Conservation (phyloP, 2,113 vertebrate genomes). For the Macrotis lagotis region DNA sequence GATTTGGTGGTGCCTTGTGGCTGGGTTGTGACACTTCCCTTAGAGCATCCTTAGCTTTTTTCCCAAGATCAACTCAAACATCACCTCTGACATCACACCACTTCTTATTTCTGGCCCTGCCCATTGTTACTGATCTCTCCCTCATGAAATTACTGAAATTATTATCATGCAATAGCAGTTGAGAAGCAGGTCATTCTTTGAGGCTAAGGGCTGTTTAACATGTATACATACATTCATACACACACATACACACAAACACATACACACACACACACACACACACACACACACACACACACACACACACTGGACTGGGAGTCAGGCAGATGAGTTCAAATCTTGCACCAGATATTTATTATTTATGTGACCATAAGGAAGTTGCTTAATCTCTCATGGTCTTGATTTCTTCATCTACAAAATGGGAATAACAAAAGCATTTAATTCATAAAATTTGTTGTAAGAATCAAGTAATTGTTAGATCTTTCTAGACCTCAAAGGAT, state of each 20-base stretch:
- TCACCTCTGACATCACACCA: neutral
- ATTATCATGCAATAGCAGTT: neutral
- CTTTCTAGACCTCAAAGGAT: neutral
- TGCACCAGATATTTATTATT: neutral
- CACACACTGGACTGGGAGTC: too few relatives aligned
- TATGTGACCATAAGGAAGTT: neutral
- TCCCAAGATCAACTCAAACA: neutral
- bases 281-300: too few relatives aligned
- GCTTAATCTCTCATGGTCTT: neutral
- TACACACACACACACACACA: too few relatives aligned
- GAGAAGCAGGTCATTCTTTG: neutral
- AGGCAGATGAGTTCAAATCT: neutral
- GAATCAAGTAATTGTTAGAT: neutral
- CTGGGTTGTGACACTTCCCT: too few relatives aligned
- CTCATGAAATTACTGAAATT: neutral
- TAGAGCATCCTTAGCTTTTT: neutral
- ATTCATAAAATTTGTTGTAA: neutral
- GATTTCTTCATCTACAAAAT: neutral
- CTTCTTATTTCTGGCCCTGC: neutral
- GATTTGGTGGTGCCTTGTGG: neutral
- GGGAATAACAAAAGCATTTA: neutral
- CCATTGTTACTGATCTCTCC: neutral
- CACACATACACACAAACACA: too few relatives aligned
- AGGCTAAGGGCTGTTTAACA: neutral
- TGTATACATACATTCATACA: too few relatives aligned